Base-by-base conservation (phyloP, 2,888 invertebrate genomes). In the Agrotis ipsilon region DNA sequence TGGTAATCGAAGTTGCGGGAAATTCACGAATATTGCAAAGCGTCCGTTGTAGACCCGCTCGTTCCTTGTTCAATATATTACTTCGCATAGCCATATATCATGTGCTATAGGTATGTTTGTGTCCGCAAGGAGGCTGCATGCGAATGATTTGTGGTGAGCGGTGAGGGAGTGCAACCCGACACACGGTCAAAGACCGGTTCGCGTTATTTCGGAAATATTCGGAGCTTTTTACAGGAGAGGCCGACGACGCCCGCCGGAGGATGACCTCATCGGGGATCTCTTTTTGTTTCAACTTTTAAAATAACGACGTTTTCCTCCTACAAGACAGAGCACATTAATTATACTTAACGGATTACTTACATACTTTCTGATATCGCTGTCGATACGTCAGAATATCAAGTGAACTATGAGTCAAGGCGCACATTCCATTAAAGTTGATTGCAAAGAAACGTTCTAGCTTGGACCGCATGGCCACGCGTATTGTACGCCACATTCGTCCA, bases 131-230 rank as follows among this genome's bases (percentile, higher is more conserved):
- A 89, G 86, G 82, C 83, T 88, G 86, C 82, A 84, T 78, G 89
- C 88, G 89, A 91, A 91, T 93, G 92, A 92, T 93, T 92, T 93
- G 93, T 91, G 86, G 85, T 80, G 79, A 86, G 82, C 83, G 85
- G 82, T 83, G 87, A 86, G 86, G 86, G 89, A 87, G 86, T 89
- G 91, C 90, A 92, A 89, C 89, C 89, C 89, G 90, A 87, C 84
- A 83, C 86, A 83, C 88, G 94, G 94, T 94, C 95, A 94, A 94
- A 92, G 94, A 96, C 96, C 96, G 96, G 95, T 94, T 93, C 92
- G 91, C 85, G 88, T 88, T 90, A 88, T 94, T 95, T 93, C 89
- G 93, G 92, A 93, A 92, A 93, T 92, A 92, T 94, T 92, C 90
- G 90, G 86, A 75, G 89, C 86, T 89, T 90, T 89, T 87, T 88